Evolutionary conservation across 2,797 vertebrate genomes (phyloP), one percentile per base, ranked within the genome.

Genomic region (Bradypus variegatus): DNA sequence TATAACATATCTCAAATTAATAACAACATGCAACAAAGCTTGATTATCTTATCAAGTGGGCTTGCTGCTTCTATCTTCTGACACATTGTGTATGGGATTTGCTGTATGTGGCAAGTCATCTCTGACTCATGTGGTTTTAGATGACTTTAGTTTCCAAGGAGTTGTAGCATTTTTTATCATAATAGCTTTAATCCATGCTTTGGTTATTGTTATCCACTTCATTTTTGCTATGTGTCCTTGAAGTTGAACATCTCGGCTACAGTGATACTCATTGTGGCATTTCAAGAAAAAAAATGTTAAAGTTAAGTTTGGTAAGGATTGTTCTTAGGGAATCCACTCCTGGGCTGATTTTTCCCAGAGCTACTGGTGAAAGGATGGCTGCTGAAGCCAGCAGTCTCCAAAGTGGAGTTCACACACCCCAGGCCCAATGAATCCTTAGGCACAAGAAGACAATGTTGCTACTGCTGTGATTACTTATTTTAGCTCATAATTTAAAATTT

Each of bases 101-200:
- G 2, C 31, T 23, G 5, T 70, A 33, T 19, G 21, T 31, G 33
- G 27, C 25, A 15, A 38, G 6, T 88, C 48, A 19, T 48, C 48
- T 86, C 45, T 11, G 23, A 50, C 38, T 81, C 48, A 0, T 33
- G 23, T 84, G 33, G 8, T 81, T 89, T 73, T 75, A 75, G 48
- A 50, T 85, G 69, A 69, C n/a, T 48, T 81, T 81, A n/a, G 15
- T 91, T 93, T 77, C 76, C 77, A 87, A 83, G 48, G 18, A 88
- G 33, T 77, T 67, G 13, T 48, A 90, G 81, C 41, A 76, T 45
- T 41, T 64, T 77, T 41, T 31, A 62, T 33, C 41, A 15, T 73
- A 38, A 50, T 88, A n/a, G 33, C 45, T 91, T 83, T 45, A 69
- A 58, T 64, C 80, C 75, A 11, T 25, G 15, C 14, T 64, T 77